A percentile compares a stretch with the other conserved stretches of the same genome.
phyloP scores from a whole-genome alignment of 2,888 invertebrate species.

The Eupithecia inturbata region DNA sequence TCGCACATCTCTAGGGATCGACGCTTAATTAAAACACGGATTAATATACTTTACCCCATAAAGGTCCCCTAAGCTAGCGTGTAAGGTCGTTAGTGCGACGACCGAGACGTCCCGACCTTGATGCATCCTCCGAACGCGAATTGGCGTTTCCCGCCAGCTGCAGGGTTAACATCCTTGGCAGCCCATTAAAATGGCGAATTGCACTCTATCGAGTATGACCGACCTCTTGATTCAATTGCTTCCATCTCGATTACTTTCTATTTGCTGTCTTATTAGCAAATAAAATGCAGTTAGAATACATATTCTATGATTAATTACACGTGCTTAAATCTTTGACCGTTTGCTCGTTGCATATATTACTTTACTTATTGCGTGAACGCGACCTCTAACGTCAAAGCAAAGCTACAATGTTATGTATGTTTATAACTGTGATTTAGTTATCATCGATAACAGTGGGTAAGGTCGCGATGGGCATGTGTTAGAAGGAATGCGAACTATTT shows the following conservation, averaged over 20 bases:
- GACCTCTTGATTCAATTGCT: constrained; percentile 39
- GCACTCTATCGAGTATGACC: constrained; percentile 43
- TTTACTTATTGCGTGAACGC: constrained; percentile 32
- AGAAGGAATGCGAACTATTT: constrained; percentile 40
- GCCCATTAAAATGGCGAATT: constrained; percentile 53
- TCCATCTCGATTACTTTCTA: constrained; percentile 38
- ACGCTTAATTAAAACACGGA: constrained; percentile 61
- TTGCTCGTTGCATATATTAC: constrained; percentile 17
- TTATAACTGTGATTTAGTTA: constrained; percentile 56
- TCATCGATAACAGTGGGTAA: constrained; percentile 57
- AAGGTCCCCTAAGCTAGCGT: constrained; percentile 51
- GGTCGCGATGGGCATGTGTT: constrained; percentile 60
- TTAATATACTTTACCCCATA: constrained; percentile 49
- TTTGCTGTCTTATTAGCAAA: constrained; percentile 36
- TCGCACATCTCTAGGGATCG: constrained; percentile 58
- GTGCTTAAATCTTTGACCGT: constrained; percentile 21
- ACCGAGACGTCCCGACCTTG: constrained; percentile 76
- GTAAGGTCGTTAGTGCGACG: constrained; percentile 69
- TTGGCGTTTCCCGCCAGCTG: constrained; percentile 61
- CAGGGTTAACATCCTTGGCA: constrained; percentile 68
- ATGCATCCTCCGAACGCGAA: constrained; percentile 67
- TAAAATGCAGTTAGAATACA: constrained; percentile 17
- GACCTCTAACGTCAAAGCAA: constrained; percentile 46
- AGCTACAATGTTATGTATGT: constrained; percentile 51
- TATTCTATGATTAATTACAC: constrained; percentile 21